A percentile compares a stretch with the other conserved stretches of the same genome.
Evolutionary conservation across 2,888 invertebrate genomes (phyloP).

Genomic region (Gasteruption jaculator): DNA sequence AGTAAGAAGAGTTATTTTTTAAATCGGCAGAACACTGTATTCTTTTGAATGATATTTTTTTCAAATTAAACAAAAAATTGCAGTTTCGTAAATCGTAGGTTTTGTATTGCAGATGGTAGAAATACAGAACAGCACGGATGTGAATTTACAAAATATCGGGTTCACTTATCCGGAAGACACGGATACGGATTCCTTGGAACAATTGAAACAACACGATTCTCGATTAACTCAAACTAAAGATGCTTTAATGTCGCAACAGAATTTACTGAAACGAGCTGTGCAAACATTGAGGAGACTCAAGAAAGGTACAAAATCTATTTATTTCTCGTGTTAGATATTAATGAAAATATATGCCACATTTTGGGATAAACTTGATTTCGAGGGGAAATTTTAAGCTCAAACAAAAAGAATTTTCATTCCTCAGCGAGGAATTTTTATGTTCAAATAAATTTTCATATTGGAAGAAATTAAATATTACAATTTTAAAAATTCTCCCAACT

Average conservation of each 20-base stretch:
- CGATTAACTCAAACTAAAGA: conserved; percentile 62
- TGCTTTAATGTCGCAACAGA: conserved; percentile 61
- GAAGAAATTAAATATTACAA: conserved; percentile 9
- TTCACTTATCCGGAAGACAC: conserved; percentile 61
- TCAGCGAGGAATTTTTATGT: too few relatives aligned
- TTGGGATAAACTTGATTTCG: conserved; percentile 2
- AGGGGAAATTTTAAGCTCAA: conserved; percentile 13
- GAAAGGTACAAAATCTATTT: conserved; percentile 34
- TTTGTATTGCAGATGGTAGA: conserved; percentile 58
- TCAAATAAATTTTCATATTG: background rate
- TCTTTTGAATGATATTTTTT: conserved; percentile 9
- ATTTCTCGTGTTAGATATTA: conserved; percentile 22
- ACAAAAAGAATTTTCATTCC: conserved; percentile 12
- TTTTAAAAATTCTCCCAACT: too few relatives aligned
- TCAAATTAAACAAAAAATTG: too few relatives aligned
- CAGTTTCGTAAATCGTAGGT: too few relatives aligned
- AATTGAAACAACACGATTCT: conserved; percentile 63
- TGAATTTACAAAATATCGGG: conserved; percentile 62
- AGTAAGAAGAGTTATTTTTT: conserved; percentile 24
- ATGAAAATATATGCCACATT: conserved; percentile 1
- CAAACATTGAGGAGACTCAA: conserved; percentile 51
- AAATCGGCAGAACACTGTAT: background rate
- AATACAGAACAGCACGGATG: conserved; percentile 57
- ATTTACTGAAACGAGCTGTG: conserved; percentile 55
- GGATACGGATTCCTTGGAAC: conserved; percentile 60